Conservation (phyloP, 2,113 vertebrate species). For the Heptranchias perlo region DNA sequence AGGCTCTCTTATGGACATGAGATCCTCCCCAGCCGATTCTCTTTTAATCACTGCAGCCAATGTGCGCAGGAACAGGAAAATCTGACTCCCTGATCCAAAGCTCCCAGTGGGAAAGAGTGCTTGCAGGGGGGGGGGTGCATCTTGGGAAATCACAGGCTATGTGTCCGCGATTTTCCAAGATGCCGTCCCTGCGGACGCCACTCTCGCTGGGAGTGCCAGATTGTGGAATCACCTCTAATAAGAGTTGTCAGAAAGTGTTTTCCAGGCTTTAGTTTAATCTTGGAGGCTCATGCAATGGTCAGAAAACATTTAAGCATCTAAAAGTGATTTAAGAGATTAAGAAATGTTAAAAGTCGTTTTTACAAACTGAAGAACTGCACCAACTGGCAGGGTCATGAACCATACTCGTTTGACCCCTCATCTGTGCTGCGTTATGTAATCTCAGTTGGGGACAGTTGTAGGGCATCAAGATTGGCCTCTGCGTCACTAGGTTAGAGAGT, state of each 20-base stretch:
- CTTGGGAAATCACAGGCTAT: background rate
- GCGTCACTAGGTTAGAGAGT: background rate
- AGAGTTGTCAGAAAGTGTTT: background rate
- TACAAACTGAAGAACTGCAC: background rate
- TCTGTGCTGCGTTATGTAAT: background rate
- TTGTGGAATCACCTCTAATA: background rate
- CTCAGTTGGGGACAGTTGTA: background rate
- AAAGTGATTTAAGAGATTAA: background rate
- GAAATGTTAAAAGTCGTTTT: background rate
- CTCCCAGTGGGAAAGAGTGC: too few relatives aligned
- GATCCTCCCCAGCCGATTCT: background rate
- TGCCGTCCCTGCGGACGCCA: background rate
- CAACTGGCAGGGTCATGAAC: background rate
- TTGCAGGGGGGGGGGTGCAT: too few relatives aligned
- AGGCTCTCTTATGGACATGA: background rate
- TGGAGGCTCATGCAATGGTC: background rate
- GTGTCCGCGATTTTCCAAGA: too few relatives aligned
- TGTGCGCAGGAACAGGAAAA: background rate
- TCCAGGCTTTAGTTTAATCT: background rate
- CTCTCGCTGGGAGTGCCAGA: too few relatives aligned
- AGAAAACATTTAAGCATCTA: background rate
- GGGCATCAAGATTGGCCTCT: background rate
- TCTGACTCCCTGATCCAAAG: background rate
- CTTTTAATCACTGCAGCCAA: background rate
- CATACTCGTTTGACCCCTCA: background rate